These are phyloP conservation scores for Entomobrya proxima DNA, from an alignment of 2,888 invertebrate species.

Conservation along the genomic window DNA sequence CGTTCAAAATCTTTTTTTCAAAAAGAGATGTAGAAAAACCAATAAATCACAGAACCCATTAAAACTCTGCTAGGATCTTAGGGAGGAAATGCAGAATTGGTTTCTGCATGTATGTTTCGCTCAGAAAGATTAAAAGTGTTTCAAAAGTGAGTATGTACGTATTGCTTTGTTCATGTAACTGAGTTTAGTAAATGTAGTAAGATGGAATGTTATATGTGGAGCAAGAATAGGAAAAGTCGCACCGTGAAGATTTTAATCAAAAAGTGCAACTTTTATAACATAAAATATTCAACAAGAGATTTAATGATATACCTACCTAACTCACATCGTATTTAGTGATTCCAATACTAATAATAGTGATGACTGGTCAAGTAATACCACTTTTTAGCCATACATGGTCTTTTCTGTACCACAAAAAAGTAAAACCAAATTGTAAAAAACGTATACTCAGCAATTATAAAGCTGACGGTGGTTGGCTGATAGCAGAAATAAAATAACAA, in stretches of 20 bases:
- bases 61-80: background rate
- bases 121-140: no score
- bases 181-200: background rate
- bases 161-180: background rate
- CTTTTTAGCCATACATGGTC: background rate
- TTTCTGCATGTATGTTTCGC: background rate
- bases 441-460: background rate
- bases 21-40: background rate
- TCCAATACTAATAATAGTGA: background rate
- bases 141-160: no score
- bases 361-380: slow-evolving; percentile 39
- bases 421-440: background rate
- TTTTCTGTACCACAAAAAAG: background rate
- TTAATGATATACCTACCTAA: slow-evolving; percentile 23
- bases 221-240: slow-evolving; percentile 32
- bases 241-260: slow-evolving; percentile 62
- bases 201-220: slow-evolving; percentile 10
- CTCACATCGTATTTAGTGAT: background rate
- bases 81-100: slow-evolving; percentile 21
- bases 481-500: background rate
- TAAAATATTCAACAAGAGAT: slow-evolving; percentile 8
- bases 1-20: background rate
- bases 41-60: background rate
- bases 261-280: slow-evolving; percentile 17
- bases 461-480: no score